A percentile compares a stretch with the other conserved stretches of the same genome.
phyloP scores from a whole-genome alignment of 1,140 invertebrate genomes.

The Ceratosolen fusciceps region DNA sequence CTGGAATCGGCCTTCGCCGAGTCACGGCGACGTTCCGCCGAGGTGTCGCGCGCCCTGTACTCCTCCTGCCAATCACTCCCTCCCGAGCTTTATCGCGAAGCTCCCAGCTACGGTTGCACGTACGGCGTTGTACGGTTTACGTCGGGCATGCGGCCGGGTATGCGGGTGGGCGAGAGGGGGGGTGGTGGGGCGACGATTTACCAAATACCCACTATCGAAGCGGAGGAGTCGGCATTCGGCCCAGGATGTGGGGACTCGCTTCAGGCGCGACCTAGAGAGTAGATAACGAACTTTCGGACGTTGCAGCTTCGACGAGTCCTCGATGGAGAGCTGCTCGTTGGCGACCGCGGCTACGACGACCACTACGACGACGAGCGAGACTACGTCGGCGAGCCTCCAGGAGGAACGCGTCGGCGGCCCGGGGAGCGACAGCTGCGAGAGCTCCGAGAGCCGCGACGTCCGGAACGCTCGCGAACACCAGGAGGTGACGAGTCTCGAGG shows the following conservation, averaged over 20 bases:
- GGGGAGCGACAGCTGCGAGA: constrained; percentile 52
- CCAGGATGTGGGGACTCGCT: too few species aligned
- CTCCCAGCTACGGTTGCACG: background rate
- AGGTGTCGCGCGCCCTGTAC: background rate
- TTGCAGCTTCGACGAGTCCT: constrained; percentile 69
- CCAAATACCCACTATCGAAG: background rate
- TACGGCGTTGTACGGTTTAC: too few species aligned
- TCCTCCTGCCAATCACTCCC: background rate
- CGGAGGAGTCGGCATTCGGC: too few species aligned
- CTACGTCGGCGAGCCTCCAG: background rate
- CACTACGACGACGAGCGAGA: background rate
- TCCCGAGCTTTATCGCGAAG: background rate
- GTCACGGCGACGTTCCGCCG: background rate
- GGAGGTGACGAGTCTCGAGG: constrained; percentile 71
- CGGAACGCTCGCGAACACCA: constrained; percentile 31
- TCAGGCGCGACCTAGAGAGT: background rate
- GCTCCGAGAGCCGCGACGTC: constrained; percentile 24
- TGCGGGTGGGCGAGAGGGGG: background rate
- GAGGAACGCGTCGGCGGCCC: background rate
- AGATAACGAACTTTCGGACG: background rate
- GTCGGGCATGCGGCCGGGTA: background rate
- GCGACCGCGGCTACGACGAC: constrained; percentile 52
- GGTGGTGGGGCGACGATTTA: background rate
- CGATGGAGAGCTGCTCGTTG: constrained; percentile 67
- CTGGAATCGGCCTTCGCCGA: background rate